Percentiles rank a stretch among this genome's conserved stretches.
phyloP scores from a whole-genome alignment of 2,888 invertebrate genomes.

The Macrophya alboannulata region DNA sequence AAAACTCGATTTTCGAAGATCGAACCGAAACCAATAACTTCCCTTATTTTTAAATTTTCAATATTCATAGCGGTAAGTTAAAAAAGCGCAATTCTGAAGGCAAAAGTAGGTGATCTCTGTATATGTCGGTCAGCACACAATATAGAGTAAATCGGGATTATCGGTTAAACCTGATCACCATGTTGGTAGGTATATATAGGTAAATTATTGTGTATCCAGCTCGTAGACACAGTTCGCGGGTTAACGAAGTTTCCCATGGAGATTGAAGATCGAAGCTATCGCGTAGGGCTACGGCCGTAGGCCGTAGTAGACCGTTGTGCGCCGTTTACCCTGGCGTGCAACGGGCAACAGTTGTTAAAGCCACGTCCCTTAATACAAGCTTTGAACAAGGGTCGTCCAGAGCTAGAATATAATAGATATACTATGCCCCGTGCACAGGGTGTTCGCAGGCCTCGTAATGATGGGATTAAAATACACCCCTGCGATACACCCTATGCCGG shows the following conservation, averaged over 20 bases:
- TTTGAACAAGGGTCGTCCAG: constrained; percentile 37
- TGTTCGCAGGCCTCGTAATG: constrained; percentile 36
- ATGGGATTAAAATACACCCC: constrained; percentile 54
- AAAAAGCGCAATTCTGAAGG: too few species aligned
- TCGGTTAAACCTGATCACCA: constrained; percentile 43
- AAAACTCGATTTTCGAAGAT: too few species aligned
- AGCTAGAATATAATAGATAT: constrained; percentile 43
- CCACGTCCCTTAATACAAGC: constrained; percentile 35
- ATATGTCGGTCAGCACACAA: neutral
- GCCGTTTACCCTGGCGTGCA: neutral
- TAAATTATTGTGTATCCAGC: constrained; percentile 32
- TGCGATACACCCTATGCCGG: constrained; percentile 7
- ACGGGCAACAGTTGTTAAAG: constrained; percentile 51
- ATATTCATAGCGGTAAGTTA: too few species aligned
- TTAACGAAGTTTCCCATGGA: constrained; percentile 51
- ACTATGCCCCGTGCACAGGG: constrained; percentile 4
- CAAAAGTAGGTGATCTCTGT: neutral
- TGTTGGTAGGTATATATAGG: neutral
- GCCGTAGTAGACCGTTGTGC: neutral
- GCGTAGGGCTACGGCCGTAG: neutral
- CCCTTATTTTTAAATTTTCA: too few species aligned
- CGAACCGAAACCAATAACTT: too few species aligned
- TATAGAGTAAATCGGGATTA: constrained; percentile 20
- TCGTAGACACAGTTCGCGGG: constrained; percentile 43
- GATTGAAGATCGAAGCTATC: constrained; percentile 38